Conservation (phyloP, 2,797 vertebrate species). For the Myioborus melanocephalus region DNA sequence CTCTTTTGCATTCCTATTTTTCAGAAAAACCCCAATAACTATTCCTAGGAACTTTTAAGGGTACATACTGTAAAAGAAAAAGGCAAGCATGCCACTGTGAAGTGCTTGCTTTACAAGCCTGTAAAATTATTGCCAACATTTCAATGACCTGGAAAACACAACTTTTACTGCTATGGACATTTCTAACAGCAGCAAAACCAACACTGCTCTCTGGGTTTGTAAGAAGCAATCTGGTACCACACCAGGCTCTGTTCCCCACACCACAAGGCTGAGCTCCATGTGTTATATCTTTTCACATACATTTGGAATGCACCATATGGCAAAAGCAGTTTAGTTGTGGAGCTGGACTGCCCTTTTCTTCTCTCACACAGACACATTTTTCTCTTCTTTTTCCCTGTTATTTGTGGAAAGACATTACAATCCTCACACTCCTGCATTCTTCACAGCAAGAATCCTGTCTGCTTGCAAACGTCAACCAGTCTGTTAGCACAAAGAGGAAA, state of each 20-base stretch:
- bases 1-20: neutral
- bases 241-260: neutral
- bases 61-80: neutral
- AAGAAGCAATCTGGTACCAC: neutral
- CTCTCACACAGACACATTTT: neutral
- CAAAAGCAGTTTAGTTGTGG: neutral
- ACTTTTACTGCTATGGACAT: neutral
- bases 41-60: neutral
- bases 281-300: neutral
- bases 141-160: neutral
- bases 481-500: constrained; percentile 37
- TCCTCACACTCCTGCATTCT: neutral
- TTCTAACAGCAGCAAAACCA: neutral
- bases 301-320: neutral
- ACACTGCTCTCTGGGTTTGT: neutral
- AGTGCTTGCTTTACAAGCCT: neutral
- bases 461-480: constrained; percentile 37
- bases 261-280: neutral
- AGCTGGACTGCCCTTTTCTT: neutral
- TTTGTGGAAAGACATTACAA: constrained; percentile 4
- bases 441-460: constrained; percentile 33
- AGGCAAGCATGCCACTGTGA: neutral
- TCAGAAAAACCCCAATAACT: rapidly evolving
- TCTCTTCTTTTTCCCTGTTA: neutral
- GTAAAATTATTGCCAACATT: neutral